Evolutionary conservation across 2,888 invertebrate species (phyloP).

Genomic region (Candidula unifasciata): DNA sequence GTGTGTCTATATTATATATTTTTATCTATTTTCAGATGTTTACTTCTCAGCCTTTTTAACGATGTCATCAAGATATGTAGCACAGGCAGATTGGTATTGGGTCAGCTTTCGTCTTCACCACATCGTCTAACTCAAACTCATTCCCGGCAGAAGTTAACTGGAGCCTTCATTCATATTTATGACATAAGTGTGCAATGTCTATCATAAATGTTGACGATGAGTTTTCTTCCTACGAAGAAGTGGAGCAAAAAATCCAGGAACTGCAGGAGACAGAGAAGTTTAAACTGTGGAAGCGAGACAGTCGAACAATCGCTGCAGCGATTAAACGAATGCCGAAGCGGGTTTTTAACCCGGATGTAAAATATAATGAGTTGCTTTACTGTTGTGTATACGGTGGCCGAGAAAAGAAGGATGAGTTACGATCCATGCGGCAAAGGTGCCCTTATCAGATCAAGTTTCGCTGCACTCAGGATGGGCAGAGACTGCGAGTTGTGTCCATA

Average conservation of each 20-base stretch:
- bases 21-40: no score
- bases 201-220: slow-evolving; percentile 47
- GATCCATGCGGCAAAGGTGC: slow-evolving; percentile 46
- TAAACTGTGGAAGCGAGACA: slow-evolving; percentile 49
- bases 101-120: neutral
- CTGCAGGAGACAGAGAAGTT: slow-evolving; percentile 47
- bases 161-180: neutral
- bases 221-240: slow-evolving; percentile 47
- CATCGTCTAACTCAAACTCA: neutral
- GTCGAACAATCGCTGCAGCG: slow-evolving; percentile 45
- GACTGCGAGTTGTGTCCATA: slow-evolving; percentile 44
- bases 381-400: slow-evolving; percentile 47
- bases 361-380: slow-evolving; percentile 48
- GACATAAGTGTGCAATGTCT: slow-evolving; percentile 12
- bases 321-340: slow-evolving; percentile 48
- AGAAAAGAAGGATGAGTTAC: slow-evolving; percentile 48
- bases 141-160: neutral
- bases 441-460: slow-evolving; percentile 49
- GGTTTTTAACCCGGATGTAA: slow-evolving; percentile 45
- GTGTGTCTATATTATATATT: no score
- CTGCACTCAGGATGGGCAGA: slow-evolving; percentile 46
- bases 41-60: neutral
- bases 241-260: slow-evolving; percentile 47
- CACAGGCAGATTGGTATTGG: neutral
- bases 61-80: neutral